Evolutionary conservation across 1,140 invertebrate species (phyloP).

Genomic region (Monochamus saltuarius): DNA sequence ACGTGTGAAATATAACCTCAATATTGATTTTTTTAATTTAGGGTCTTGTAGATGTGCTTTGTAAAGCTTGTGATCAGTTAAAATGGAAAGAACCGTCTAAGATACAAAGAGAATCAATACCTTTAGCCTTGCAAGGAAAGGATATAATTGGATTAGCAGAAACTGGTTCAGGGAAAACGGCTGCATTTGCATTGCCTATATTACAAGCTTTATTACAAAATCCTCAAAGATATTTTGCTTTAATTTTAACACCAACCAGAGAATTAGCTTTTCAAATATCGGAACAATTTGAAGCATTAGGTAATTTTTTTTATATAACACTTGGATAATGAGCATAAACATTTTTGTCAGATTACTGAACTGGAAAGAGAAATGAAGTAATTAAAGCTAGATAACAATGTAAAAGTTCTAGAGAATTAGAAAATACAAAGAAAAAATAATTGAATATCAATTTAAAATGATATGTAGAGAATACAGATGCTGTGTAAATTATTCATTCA

Average conservation of each 20-base stretch:
- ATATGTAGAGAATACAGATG: no score
- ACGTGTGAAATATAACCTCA: slow-evolving; percentile 3
- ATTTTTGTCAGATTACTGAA: no score
- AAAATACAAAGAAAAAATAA: no score
- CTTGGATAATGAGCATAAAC: slow-evolving; percentile 16
- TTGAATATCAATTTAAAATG: no score
- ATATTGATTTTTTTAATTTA: slow-evolving; percentile 48
- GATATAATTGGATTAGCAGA: slow-evolving; percentile 97
- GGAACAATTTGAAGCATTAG: slow-evolving; percentile 93
- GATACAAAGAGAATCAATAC: slow-evolving; percentile 93
- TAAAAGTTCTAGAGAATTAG: no score
- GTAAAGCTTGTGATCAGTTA: slow-evolving; percentile 86
- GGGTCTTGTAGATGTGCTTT: slow-evolving; percentile 91
- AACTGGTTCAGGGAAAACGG: slow-evolving; percentile 98
- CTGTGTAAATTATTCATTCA: no score
- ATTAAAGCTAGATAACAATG: no score
- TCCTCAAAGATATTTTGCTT: slow-evolving; percentile 91
- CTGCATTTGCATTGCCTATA: slow-evolving; percentile 95
- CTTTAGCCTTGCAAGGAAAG: slow-evolving; percentile 85
- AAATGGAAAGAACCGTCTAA: slow-evolving; percentile 94
- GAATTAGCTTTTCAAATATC: slow-evolving; percentile 96
- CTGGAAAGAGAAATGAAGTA: no score
- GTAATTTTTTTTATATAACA: slow-evolving; percentile 53
- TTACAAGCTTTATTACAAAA: slow-evolving; percentile 86
- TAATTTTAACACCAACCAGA: slow-evolving; percentile 94